These are phyloP conservation scores for Eptatretus burgeri DNA, from an alignment of 2,113 vertebrate species.

Conservation along the genomic window DNA sequence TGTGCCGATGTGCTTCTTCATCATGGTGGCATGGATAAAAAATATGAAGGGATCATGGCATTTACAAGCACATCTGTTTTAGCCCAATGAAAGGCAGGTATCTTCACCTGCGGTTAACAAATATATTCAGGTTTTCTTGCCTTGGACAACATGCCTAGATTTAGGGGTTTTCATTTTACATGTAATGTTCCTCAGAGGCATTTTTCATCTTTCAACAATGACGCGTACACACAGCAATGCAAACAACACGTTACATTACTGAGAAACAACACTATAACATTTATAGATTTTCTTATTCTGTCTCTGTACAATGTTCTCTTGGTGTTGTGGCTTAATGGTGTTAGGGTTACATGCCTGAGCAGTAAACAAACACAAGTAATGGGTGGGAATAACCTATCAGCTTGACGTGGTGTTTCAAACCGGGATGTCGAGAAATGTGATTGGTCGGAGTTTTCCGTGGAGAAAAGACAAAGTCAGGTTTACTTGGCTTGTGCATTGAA, in stretches of 20 bases:
- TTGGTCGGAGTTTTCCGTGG: not conserved
- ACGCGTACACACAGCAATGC: slow-evolving; percentile 5
- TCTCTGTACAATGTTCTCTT: slow-evolving; percentile 5
- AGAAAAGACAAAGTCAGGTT: not conserved
- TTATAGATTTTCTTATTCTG: slow-evolving; percentile 4
- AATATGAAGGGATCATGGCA: too few species aligned
- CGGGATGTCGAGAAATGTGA: too few species aligned
- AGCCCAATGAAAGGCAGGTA: too few species aligned
- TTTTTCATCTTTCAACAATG: slow-evolving; percentile 5
- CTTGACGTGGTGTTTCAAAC: not conserved
- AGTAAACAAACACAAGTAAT: slow-evolving; percentile 6
- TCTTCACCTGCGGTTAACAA: too few species aligned
- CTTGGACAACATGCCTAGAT: too few species aligned
- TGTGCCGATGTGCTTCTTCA: too few species aligned
- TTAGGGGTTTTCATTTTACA: too few species aligned
- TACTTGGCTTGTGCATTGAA: not conserved
- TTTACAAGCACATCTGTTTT: too few species aligned
- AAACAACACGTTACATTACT: slow-evolving; percentile 6
- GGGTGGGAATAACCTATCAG: slow-evolving; percentile 1
- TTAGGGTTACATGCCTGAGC: slow-evolving; percentile 1
- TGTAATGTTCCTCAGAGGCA: too few species aligned
- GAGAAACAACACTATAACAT: slow-evolving; percentile 7
- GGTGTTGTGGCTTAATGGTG: not conserved
- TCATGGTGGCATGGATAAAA: too few species aligned
- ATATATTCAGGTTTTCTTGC: too few species aligned